Evolutionary conservation across 2,113 vertebrate species (phyloP), one percentile per base, ranked within the genome.

Genomic region (Hypocryptadius cinnamomeus): DNA sequence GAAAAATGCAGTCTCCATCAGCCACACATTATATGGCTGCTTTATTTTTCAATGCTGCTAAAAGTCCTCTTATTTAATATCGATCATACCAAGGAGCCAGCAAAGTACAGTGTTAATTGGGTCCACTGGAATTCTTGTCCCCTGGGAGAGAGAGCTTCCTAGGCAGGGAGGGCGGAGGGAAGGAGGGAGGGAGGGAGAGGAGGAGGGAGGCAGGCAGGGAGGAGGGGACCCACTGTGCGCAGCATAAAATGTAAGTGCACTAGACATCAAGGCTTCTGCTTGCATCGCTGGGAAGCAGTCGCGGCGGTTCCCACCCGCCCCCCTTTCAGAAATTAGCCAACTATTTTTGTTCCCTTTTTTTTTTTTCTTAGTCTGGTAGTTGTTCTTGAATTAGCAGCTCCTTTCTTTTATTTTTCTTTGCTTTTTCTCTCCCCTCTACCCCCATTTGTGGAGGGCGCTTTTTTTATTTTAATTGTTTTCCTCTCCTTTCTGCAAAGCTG

Each of bases 51-150:
- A 86, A 51, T 39, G 87, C 95, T 94, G 95, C 96, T 97, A 95
- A 97, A 97, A 95, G 90, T 81, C 94, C 87, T 94, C 81, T 97
- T 97, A 96, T 97, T 97, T 98, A 96, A 95, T 97, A 97, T 97
- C 96, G 97, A 97, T 97, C 89, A 92, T 94, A 93, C 80, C 87
- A 93, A 93, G 96, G 91, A 97, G 94, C 95, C 85, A 91, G 97
- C 96, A 72, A 98, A 97, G 95, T 95, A 69, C 84, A 61, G 95
- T 97, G 97, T 97, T 98, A 98, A 98, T 98, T 98, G 97, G 97
- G 97, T 98, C 97, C 97, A 97, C 95, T 97, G 97, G 97, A 98
- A 97, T 97, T 97, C 96, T 90, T 48, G 56, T 85, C 96, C 96
- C 95, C 27, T 21, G 96, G 89, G 97, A 97, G 90, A 35, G 57